phyloP scores from a whole-genome alignment of 1,140 invertebrate species.

The Ctenoplectra terminalis region DNA sequence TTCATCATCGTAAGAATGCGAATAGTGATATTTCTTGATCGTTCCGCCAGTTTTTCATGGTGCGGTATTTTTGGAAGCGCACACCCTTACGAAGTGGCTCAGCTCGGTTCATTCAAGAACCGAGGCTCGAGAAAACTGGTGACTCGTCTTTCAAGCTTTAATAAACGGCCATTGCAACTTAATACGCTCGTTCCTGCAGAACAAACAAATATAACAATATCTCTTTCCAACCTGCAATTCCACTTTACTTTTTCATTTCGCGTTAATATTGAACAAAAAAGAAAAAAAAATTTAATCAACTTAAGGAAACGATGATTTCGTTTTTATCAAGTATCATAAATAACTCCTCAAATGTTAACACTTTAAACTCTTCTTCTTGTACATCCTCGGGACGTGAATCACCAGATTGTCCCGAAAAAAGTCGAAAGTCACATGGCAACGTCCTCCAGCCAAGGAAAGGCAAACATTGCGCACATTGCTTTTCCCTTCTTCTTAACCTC shows the following conservation, averaged over 20 bases:
- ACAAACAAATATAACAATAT: neutral
- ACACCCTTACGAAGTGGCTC: slow-evolving; percentile 19
- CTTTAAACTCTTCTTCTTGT: neutral
- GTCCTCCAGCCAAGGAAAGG: neutral
- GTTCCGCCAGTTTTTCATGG: slow-evolving; percentile 22
- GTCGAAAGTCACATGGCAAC: neutral
- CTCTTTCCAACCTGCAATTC: too few species aligned
- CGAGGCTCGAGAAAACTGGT: neutral
- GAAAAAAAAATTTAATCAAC: too few species aligned
- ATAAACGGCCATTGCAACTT: neutral
- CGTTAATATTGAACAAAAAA: too few species aligned
- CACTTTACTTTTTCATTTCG: too few species aligned
- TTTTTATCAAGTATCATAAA: neutral
- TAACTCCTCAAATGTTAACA: neutral
- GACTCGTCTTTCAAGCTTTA: neutral
- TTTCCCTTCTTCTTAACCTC: neutral
- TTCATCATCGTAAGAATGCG: neutral
- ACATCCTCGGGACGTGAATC: neutral
- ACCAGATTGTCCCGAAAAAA: neutral
- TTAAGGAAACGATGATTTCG: too few species aligned
- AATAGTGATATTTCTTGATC: slow-evolving; percentile 28
- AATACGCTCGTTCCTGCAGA: too few species aligned
- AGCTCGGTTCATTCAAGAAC: slow-evolving; percentile 23
- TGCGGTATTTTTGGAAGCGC: slow-evolving; percentile 11
- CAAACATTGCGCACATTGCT: neutral